Conservation (phyloP, 2,888 invertebrate genomes). For the Flexamia atlantica region DNA sequence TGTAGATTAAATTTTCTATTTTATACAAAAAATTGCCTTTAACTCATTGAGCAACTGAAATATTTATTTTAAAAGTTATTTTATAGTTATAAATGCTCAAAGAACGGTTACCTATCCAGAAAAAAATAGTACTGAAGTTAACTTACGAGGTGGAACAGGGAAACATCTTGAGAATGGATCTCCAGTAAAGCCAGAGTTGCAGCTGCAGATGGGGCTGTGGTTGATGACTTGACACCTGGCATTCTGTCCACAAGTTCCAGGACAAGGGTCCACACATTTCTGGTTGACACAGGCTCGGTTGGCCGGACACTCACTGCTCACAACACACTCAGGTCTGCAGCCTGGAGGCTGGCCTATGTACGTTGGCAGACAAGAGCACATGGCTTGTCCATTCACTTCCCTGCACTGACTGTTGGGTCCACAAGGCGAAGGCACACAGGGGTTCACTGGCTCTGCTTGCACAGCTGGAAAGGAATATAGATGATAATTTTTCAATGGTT, state of each 20-base stretch:
- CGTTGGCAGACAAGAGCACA: constrained; percentile 72
- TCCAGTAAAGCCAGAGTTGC: constrained; percentile 74
- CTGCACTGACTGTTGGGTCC: constrained; percentile 73
- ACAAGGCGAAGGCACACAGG: constrained; percentile 80
- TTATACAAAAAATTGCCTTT: too few relatives aligned
- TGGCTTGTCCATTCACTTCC: constrained; percentile 72
- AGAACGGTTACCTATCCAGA: too few relatives aligned
- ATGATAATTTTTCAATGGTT: too few relatives aligned
- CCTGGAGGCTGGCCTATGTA: constrained; percentile 74
- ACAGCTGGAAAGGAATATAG: constrained; percentile 61
- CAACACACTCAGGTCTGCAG: constrained; percentile 72
- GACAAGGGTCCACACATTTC: constrained; percentile 73
- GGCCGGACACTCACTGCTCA: constrained; percentile 73
- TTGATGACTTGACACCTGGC: constrained; percentile 74
- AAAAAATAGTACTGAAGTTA: too few relatives aligned
- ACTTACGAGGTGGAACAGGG: constrained; percentile 68
- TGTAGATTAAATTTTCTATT: too few relatives aligned
- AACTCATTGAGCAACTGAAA: too few relatives aligned
- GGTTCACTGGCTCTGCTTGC: constrained; percentile 76
- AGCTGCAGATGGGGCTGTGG: constrained; percentile 74
- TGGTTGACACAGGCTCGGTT: constrained; percentile 73
- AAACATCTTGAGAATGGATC: constrained; percentile 73
- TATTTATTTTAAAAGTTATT: too few relatives aligned
- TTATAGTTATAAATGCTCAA: too few relatives aligned
- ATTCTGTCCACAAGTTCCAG: constrained; percentile 73